Percentiles rank a stretch among this genome's conserved stretches.
Conservation (phyloP, 2,888 invertebrate species). For the Atherix ibis region DNA sequence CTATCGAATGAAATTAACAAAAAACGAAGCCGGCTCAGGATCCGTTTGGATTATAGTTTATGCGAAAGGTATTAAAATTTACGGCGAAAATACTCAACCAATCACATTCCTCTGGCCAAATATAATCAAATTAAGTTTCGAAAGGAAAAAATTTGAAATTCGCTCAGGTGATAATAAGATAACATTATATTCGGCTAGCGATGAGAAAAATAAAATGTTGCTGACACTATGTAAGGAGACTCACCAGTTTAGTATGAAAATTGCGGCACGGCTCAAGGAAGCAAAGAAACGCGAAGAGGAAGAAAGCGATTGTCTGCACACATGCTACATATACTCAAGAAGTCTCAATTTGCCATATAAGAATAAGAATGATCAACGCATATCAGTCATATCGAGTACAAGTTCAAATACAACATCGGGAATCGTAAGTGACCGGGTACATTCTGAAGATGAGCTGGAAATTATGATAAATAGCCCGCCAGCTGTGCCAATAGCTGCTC, state of each 20-base stretch:
- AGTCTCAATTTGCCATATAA: slow-evolving; percentile 45
- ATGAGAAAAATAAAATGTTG: slow-evolving; percentile 85
- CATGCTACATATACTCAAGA: slow-evolving; percentile 58
- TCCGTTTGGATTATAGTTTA: slow-evolving; percentile 82
- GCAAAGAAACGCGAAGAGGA: slow-evolving; percentile 71
- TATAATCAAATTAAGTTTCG: slow-evolving; percentile 88
- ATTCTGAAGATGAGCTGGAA: slow-evolving; percentile 86
- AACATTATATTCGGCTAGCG: slow-evolving; percentile 78
- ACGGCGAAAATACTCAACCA: slow-evolving; percentile 50
- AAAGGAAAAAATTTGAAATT: slow-evolving; percentile 95
- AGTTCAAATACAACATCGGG: slow-evolving; percentile 96
- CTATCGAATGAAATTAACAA: slow-evolving; percentile 64
- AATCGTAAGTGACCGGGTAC: slow-evolving; percentile 88
- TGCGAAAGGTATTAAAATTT: slow-evolving; percentile 79
- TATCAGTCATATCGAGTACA: slow-evolving; percentile 81
- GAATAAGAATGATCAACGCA: slow-evolving; percentile 61
- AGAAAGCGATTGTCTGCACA: slow-evolving; percentile 46
- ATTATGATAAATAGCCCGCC: slow-evolving; percentile 71
- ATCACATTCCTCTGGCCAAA: slow-evolving; percentile 89
- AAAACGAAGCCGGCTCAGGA: slow-evolving; percentile 58
- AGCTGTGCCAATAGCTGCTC: slow-evolving; percentile 52
- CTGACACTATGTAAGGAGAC: slow-evolving; percentile 78
- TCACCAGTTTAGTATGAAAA: slow-evolving; percentile 90
- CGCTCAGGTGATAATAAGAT: slow-evolving; percentile 77
- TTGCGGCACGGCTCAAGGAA: slow-evolving; percentile 70